phyloP scores from a whole-genome alignment of 2,888 invertebrate genomes.

The Nomada flava region DNA sequence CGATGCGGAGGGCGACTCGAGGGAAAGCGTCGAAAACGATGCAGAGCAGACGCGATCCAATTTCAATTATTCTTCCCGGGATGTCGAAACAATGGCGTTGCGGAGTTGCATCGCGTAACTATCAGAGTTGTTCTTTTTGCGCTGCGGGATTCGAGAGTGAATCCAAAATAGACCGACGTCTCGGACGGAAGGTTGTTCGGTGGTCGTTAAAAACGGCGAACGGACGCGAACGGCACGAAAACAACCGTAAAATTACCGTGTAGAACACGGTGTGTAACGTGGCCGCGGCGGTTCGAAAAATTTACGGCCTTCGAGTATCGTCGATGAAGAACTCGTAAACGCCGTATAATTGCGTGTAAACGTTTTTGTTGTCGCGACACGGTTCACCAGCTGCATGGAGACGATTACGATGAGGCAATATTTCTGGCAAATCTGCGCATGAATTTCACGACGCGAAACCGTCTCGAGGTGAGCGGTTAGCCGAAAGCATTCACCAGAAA shows the following conservation, averaged over 20 bases:
- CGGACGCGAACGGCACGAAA: conserved; percentile 66
- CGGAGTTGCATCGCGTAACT: neutral
- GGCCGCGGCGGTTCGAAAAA: conserved; percentile 72
- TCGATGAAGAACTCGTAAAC: conserved; percentile 80
- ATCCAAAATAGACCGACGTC: conserved; percentile 30
- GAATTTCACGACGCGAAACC: neutral
- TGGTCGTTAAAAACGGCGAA: conserved; percentile 45
- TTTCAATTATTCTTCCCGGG: conserved; percentile 21
- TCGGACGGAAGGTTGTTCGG: conserved; percentile 16
- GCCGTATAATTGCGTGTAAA: conserved; percentile 64
- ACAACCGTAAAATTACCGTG: conserved; percentile 79
- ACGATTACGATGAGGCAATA: neutral
- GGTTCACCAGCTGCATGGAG: conserved; percentile 2
- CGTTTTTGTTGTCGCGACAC: conserved; percentile 52
- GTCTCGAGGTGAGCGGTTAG: no score
- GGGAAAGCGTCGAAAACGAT: neutral
- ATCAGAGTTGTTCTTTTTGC: conserved; percentile 4
- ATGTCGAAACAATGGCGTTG: conserved; percentile 4
- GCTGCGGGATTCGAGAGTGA: neutral
- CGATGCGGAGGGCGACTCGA: neutral
- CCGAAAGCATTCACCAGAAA: no score
- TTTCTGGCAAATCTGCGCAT: conserved; percentile 28
- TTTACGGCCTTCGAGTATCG: conserved; percentile 78
- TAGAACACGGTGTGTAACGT: conserved; percentile 75
- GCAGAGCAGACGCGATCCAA: conserved; percentile 12